Percentiles rank a stretch among this genome's conserved stretches.
Conservation (phyloP, 2,113 vertebrate species). For the Platycercus adscitus region DNA sequence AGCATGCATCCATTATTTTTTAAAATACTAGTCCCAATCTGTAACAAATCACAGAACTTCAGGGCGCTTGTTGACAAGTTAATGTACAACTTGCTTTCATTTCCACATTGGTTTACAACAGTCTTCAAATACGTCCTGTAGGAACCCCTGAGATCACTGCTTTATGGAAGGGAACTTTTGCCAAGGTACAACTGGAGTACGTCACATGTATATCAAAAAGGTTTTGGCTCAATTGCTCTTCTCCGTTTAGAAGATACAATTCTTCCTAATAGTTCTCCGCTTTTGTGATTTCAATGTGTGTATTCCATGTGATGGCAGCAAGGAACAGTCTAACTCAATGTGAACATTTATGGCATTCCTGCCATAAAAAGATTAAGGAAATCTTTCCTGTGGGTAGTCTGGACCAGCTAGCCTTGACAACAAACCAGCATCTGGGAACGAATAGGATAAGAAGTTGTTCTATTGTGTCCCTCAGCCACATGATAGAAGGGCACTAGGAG, state of each 20-base stretch:
- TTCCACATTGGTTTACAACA: rapidly evolving
- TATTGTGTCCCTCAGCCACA: not conserved
- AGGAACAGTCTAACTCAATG: not conserved
- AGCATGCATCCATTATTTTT: not conserved
- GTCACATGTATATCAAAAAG: not conserved
- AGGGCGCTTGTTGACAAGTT: not conserved
- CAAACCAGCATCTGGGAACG: rapidly evolving
- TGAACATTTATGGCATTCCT: not conserved
- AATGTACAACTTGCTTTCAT: not conserved
- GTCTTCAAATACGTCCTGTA: not conserved
- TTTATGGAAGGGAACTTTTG: not conserved
- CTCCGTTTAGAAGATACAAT: not conserved
- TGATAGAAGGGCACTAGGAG: not conserved
- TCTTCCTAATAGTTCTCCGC: not conserved
- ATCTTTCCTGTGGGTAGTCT: not conserved
- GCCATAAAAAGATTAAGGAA: not conserved
- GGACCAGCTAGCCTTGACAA: not conserved
- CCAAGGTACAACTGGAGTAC: not conserved
- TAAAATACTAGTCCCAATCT: not conserved
- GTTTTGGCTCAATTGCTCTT: not conserved
- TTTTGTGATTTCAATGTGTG: not conserved
- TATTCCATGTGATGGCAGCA: not conserved
- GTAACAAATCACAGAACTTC: not conserved
- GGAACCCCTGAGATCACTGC: not conserved
- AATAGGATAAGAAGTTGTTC: not conserved